phyloP scores from a whole-genome alignment of 1,140 invertebrate genomes.

The Cherax destructor region DNA sequence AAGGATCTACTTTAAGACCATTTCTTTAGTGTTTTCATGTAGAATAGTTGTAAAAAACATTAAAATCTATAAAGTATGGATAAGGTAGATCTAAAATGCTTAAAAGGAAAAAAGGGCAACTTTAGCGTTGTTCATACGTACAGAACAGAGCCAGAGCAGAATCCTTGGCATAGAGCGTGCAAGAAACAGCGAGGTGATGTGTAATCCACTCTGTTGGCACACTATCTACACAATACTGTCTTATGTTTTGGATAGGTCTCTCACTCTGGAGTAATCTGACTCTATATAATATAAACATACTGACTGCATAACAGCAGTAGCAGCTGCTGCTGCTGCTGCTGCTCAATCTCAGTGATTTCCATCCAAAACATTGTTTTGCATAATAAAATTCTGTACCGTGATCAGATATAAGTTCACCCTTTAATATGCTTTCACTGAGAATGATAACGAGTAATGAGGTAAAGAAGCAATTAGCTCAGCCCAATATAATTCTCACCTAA shows the following conservation, averaged over 20 bases:
- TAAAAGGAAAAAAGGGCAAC: conserved; percentile 60
- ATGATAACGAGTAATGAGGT: conserved; percentile 5
- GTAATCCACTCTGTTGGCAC: conserved; percentile 61
- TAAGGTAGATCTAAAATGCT: conserved; percentile 49
- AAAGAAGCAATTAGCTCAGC: conserved; percentile 9
- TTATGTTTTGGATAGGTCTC: conserved; percentile 60
- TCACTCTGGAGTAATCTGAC: not conserved
- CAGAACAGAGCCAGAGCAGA: conserved; percentile 70
- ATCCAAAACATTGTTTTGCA: conserved; percentile 62
- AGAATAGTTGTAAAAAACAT: conserved; percentile 26
- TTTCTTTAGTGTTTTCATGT: conserved; percentile 27
- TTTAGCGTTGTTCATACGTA: conserved; percentile 69
- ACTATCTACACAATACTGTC: conserved; percentile 63
- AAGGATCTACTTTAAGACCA: conserved; percentile 33
- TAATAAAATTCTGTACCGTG: conserved; percentile 48
- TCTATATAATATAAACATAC: not conserved
- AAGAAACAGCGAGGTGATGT: conserved; percentile 69
- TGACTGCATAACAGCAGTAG: not conserved
- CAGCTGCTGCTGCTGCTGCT: not conserved
- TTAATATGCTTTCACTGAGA: not conserved
- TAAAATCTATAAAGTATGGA: conserved; percentile 41
- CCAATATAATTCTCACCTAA: conserved; percentile 13
- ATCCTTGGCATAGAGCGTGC: conserved; percentile 70
- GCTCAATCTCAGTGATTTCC: conserved; percentile 13
- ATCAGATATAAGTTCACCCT: conserved; percentile 22